Percentiles rank a stretch among this genome's conserved stretches.
Conservation (phyloP, 2,113 vertebrate genomes). For the Uria aalge region DNA sequence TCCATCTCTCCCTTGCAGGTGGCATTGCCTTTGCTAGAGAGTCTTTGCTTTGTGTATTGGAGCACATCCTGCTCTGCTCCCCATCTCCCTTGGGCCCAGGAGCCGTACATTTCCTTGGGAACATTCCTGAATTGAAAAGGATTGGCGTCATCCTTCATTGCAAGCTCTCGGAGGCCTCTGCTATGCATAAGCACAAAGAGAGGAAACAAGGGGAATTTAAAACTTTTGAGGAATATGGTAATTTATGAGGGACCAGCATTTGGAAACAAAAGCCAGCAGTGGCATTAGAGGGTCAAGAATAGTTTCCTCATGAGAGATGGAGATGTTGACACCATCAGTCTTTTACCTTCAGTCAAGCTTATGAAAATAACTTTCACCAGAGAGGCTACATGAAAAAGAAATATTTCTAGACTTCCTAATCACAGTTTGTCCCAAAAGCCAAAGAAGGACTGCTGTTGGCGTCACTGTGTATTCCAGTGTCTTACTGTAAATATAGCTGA, state of each 20-base stretch:
- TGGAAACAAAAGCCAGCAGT: not conserved
- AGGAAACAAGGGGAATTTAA: slow-evolving; percentile 35
- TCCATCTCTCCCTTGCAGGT: slow-evolving; percentile 35
- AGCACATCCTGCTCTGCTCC: slow-evolving; percentile 46
- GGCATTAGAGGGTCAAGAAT: not conserved
- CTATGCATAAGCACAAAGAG: slow-evolving; percentile 38
- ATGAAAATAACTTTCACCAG: not conserved
- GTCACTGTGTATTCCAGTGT: not conserved
- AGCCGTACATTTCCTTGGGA: slow-evolving; percentile 55
- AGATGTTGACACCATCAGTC: not conserved
- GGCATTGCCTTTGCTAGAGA: slow-evolving; percentile 3
- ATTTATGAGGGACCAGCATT: not conserved
- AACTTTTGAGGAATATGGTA: slow-evolving; percentile 54
- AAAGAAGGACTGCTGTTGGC: not conserved
- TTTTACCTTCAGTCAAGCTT: not conserved
- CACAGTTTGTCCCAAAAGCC: not conserved
- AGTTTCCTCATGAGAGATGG: not conserved
- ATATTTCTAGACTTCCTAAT: not conserved
- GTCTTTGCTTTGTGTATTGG: slow-evolving; percentile 29
- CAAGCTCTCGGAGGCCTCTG: not conserved
- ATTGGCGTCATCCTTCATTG: slow-evolving; percentile 42
- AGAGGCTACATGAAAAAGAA: not conserved
- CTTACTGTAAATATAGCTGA: not conserved
- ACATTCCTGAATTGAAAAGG: slow-evolving; percentile 35
- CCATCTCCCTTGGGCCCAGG: not conserved